These are phyloP conservation scores for Sebastes melanostomus DNA, from an alignment of 2,797 vertebrate species.

Conservation along the genomic window DNA sequence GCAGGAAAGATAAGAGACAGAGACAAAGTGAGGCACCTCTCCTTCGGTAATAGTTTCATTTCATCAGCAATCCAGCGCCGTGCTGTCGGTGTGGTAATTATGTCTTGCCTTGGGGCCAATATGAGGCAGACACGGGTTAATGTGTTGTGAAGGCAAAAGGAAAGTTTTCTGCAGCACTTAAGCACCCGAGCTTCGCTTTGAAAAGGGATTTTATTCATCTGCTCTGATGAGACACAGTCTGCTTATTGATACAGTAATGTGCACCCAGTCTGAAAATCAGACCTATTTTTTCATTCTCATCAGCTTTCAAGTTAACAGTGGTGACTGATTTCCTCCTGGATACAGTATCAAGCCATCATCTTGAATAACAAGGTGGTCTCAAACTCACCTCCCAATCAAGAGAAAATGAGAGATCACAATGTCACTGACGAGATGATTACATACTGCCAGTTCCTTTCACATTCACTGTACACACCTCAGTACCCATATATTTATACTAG, in stretches of 20 bases:
- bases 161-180: constrained; percentile 41
- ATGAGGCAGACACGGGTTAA: constrained; percentile 56
- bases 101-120: constrained; percentile 45
- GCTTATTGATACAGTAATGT: constrained; percentile 28
- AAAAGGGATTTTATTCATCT: constrained; percentile 45
- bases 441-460: constrained; percentile 13
- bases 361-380: constrained; percentile 37
- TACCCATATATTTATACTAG: neutral
- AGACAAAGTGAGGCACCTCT: constrained; percentile 26
- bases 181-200: constrained; percentile 23
- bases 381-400: constrained; percentile 34
- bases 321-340: constrained; percentile 42
- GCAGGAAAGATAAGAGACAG: neutral
- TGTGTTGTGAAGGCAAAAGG: constrained; percentile 57
- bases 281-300: neutral
- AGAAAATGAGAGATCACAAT: constrained; percentile 38
- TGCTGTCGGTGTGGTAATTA: constrained; percentile 52
- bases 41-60: constrained; percentile 37
- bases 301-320: constrained; percentile 5
- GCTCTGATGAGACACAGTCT: constrained; percentile 27
- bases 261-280: neutral
- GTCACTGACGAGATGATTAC: constrained; percentile 44
- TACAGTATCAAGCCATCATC: constrained; percentile 33
- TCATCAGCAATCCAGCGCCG: constrained; percentile 33
- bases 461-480: neutral